Evolutionary conservation across 2,797 vertebrate genomes (phyloP).

Genomic region (Vultur gryphus): DNA sequence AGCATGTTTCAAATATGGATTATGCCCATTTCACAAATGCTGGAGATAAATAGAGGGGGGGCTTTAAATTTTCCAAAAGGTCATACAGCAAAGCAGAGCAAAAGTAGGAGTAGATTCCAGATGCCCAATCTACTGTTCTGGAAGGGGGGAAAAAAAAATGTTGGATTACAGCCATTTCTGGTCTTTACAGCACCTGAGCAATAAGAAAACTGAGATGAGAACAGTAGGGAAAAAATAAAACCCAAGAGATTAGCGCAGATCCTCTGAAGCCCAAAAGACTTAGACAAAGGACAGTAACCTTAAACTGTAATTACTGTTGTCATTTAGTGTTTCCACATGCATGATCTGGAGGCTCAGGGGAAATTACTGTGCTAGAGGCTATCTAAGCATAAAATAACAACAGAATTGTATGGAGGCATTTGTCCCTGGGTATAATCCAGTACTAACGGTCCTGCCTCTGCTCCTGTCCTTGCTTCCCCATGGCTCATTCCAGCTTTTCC

Average conservation of each 20-base stretch:
- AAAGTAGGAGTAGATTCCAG: not conserved
- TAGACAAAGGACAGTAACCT: constrained; percentile 19
- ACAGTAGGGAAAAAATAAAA: not conserved
- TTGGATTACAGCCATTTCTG: not conserved
- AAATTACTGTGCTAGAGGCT: not conserved
- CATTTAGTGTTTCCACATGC: constrained; percentile 7
- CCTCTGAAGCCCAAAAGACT: constrained; percentile 9
- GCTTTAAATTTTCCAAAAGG: not conserved
- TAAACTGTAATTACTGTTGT: constrained; percentile 46
- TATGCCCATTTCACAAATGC: not conserved
- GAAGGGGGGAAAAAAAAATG: too few species aligned
- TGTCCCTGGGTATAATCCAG: not conserved
- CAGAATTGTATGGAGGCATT: not conserved
- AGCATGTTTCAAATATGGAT: not conserved
- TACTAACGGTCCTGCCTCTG: not conserved
- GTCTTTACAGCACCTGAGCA: constrained; percentile 12
- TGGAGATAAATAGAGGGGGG: not conserved
- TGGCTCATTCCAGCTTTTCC: not conserved
- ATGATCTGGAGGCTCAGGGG: not conserved
- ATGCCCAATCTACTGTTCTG: not conserved
- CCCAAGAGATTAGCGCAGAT: constrained; percentile 1
- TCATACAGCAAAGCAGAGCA: not conserved
- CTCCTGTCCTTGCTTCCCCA: not conserved
- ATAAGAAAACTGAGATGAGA: constrained; percentile 27
- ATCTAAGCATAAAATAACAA: not conserved